Evolutionary conservation across 1,140 invertebrate species (phyloP), one percentile per base, ranked within the genome.

Genomic region (Megalonaias nervosa): DNA sequence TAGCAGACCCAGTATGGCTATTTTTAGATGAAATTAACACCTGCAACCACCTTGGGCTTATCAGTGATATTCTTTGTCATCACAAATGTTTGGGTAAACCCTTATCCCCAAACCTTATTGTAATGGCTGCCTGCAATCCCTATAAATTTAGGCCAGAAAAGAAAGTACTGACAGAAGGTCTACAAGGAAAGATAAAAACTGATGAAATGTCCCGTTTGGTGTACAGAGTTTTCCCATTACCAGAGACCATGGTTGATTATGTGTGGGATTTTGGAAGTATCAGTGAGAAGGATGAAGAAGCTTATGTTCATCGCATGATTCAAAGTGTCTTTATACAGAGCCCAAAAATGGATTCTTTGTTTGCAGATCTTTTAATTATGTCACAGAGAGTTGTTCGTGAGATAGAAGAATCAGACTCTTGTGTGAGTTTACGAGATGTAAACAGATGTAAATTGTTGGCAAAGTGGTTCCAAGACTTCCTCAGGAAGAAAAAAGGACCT

Each of bases 221-320:
- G 1, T 83, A 83, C 56, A 71, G 79, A 67, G 82, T 83, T 12
- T 66, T 71, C 55, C 81, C 81, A 56, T 55, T 81, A 16, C 81
- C 81, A 19, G 75, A 81, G 64, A 77, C 59, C 12, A 71, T 83
- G 74, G 65, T 83, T 58, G 80, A 83, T 67, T 82, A 74, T 76
- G 80, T 83, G 5, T 83, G 82, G 80, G 82, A 83, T 71, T 83
- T 76, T 77, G 82, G 82, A 21, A 69, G 67, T 70, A 38, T 83
- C 55, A 69, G 60, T 62, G 70, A 81, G 23, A 59, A 58, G 3
- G 80, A 81, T 70, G 82, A 83, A 77, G 65, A 56, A n/a, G 16
- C 16, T n/a, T 83, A 83, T 56, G 79, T 83, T 59, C 13, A 73
- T n/a, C 61, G 72, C 38, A 83, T 83, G 80, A 65, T 71, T 4